Base-by-base conservation (phyloP, 2,888 invertebrate species). In the Cyaniris semiargus region DNA sequence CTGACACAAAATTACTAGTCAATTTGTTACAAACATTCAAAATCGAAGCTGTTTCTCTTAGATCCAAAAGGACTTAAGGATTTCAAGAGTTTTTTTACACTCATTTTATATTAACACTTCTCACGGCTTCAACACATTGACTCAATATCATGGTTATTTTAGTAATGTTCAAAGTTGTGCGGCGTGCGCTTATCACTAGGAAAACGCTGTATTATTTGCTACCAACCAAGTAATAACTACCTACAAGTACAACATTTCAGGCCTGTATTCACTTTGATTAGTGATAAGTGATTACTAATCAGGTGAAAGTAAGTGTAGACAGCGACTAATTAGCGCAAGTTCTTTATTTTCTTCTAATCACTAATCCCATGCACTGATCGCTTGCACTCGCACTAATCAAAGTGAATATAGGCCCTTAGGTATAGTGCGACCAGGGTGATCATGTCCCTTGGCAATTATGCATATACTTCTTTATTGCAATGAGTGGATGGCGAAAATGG, bases 1-100 rank as follows among this genome's bases (percentile, higher is more conserved):
- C 21, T 23, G 10, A 60, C 23, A 10, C 13, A 4, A 21, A 58
- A 23, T 23, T 23, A 21, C 23, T 56, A n/a, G 7, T 56, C 18
- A 58, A 18, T 27, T 75, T 5, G 34, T 74, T 5, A 66, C 66
- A 66, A 15, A 66, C 27, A 27, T 66, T 66, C 66, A 18, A 66
- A 18, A 66, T 66, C 27, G 15, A 27, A 15, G 5, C 66, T 66
- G 66, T 66, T 66, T 66, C 66, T 27, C 27, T 66, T 66, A 4
- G 66, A 66, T 5, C 66, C 66, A 31, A 66, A 66, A 66, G 66
- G 66, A 66, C 66, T 66, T 15, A 66, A 66, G 0, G 66, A 27
- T 27, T 66, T 66, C 1, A 66, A 23, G 7, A 66, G 66, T 66
- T 66, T 66, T 66, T 66, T 66, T 21, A 66, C 66, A 66, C 66